Evolutionary conservation across 2,888 invertebrate genomes (phyloP).

Genomic region (Trachelus troglodyta): DNA sequence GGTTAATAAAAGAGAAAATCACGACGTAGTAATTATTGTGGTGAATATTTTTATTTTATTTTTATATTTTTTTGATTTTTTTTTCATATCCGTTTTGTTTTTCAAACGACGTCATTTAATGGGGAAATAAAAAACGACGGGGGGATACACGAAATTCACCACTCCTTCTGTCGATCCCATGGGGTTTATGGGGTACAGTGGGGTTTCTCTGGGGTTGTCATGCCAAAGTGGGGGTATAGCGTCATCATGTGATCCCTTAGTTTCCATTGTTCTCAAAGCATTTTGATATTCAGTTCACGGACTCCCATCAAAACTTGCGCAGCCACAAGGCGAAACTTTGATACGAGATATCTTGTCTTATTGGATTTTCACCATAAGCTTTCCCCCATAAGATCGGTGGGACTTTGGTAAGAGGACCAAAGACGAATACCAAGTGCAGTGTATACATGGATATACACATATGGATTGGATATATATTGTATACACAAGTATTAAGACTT

Average conservation of each 20-base stretch:
- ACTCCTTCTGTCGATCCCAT: not conserved
- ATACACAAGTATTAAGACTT: not conserved
- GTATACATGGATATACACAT: not conserved
- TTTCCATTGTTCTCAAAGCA: not conserved
- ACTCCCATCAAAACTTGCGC: constrained; percentile 57
- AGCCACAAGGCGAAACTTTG: constrained; percentile 47
- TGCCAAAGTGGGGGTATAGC: not conserved
- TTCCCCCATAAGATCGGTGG: not conserved
- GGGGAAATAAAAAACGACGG: constrained; percentile 27
- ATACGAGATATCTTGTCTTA: constrained; percentile 46
- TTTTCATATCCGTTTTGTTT: constrained; percentile 20
- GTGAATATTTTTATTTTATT: constrained; percentile 4
- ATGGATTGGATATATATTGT: not conserved
- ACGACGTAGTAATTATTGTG: not conserved
- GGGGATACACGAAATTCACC: constrained; percentile 6
- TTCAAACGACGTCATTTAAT: constrained; percentile 21
- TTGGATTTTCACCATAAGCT: constrained; percentile 40
- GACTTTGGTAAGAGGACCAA: not conserved
- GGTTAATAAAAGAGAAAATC: not conserved
- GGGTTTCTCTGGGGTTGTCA: not conserved
- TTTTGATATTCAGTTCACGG: constrained; percentile 55
- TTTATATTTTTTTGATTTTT: not conserved
- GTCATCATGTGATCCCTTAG: not conserved
- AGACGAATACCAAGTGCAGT: not conserved
- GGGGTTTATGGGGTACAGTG: not conserved